Evolutionary conservation across 2,113 vertebrate genomes (phyloP).

Genomic region (Acrocephalus kingi): DNA sequence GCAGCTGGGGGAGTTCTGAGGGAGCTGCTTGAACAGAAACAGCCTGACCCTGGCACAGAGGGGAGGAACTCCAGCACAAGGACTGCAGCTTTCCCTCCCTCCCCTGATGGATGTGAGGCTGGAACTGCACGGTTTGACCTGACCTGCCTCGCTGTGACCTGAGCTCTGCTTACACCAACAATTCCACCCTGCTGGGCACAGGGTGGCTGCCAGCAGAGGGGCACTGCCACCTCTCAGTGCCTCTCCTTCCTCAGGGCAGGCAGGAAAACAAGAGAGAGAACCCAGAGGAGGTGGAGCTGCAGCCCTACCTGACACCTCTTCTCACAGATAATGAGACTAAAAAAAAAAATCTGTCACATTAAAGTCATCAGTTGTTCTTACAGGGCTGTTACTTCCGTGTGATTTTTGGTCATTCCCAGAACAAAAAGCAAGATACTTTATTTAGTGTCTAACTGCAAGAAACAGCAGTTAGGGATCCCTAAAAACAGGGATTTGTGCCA

Average conservation of each 20-base stretch:
- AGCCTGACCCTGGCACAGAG: not conserved
- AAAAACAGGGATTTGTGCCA: not conserved
- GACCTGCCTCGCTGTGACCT: not conserved
- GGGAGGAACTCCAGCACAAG: not conserved
- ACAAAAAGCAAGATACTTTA: not conserved
- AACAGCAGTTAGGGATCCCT: not conserved
- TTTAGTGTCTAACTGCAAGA: not conserved
- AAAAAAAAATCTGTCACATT: not conserved
- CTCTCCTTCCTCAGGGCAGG: not conserved
- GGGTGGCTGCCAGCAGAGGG: not conserved
- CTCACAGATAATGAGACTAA: not conserved
- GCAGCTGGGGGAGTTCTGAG: not conserved
- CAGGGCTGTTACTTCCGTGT: not conserved
- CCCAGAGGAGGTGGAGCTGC: not conserved
- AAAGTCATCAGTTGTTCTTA: not conserved
- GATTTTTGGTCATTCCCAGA: not conserved
- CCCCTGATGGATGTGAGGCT: not conserved
- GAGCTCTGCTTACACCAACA: not conserved
- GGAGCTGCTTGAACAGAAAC: not conserved
- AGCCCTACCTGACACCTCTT: not conserved
- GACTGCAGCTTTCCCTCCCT: not conserved
- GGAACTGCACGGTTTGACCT: rapidly evolving
- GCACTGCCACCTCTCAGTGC: not conserved
- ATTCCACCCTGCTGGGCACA: not conserved
- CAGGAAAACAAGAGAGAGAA: not conserved